Evolutionary conservation across 2,888 invertebrate genomes (phyloP).

Genomic region (Tipula vernalis): DNA sequence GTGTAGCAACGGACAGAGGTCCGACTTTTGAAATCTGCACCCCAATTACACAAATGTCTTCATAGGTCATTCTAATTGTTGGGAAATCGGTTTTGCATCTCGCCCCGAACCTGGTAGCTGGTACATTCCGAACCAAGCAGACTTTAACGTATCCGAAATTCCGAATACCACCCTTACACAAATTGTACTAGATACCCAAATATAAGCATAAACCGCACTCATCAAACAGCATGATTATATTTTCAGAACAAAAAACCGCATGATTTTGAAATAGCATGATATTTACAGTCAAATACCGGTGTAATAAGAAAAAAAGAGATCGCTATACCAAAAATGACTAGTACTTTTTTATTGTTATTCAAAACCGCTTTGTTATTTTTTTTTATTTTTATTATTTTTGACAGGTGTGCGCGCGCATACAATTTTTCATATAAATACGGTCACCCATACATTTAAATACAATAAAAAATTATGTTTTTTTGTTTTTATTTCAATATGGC

Average conservation of each 20-base stretch:
- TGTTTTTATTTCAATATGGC: constrained; percentile 10
- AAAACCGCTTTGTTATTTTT: constrained; percentile 5
- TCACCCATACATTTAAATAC: constrained; percentile 1
- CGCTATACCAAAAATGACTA: background rate
- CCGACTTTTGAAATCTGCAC: too few relatives aligned
- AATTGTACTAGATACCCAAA: background rate
- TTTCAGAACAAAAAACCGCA: background rate
- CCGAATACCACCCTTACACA: background rate
- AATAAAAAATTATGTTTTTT: background rate
- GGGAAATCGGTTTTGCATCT: too few relatives aligned
- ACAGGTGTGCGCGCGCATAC: constrained; percentile 15
- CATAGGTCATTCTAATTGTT: too few relatives aligned
- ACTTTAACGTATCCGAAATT: too few relatives aligned
- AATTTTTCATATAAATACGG: background rate
- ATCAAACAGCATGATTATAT: background rate
- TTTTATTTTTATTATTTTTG: constrained; percentile 12
- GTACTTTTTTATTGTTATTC: background rate
- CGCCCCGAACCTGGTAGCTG: too few relatives aligned
- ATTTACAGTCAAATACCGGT: background rate
- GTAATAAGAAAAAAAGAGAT: background rate
- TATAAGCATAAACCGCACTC: background rate
- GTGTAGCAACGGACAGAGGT: too few relatives aligned
- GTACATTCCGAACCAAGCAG: too few relatives aligned
- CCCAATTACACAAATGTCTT: too few relatives aligned
- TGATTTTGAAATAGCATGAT: constrained; percentile 9